Percentiles rank a stretch among this genome's conserved stretches.
Conservation (phyloP, 2,888 invertebrate genomes). For the Labia minor region DNA sequence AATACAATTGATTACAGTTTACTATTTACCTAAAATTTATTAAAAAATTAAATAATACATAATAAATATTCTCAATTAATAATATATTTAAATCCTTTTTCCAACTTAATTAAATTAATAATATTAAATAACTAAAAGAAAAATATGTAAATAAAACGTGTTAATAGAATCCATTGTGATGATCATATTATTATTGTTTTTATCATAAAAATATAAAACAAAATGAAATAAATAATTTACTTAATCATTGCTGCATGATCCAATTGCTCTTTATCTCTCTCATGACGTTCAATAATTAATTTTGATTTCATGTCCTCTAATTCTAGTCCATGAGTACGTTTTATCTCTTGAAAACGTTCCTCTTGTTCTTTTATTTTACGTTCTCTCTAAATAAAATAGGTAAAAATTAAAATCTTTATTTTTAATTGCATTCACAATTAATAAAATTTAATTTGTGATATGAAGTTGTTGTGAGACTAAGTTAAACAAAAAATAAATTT, state of each 20-base stretch:
- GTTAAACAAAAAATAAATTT: conserved; percentile 19
- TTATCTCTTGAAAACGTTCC: conserved; percentile 47
- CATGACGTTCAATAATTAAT: conserved; percentile 64
- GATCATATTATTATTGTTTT: conserved; percentile 8
- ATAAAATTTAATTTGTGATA: conserved; percentile 18
- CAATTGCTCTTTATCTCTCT: conserved; percentile 67
- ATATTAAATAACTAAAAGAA: conserved; percentile 20
- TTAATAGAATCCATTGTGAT: conserved; percentile 18
- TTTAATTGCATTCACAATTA: neutral
- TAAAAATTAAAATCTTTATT: neutral
- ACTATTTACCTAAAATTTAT: too few relatives aligned
- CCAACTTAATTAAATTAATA: conserved; percentile 19
- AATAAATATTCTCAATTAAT: too few relatives aligned
- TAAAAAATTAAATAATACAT: too few relatives aligned
- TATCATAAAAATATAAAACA: too few relatives aligned
- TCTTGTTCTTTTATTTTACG: conserved; percentile 46
- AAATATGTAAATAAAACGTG: conserved; percentile 18
- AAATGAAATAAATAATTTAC: conserved; percentile 34
- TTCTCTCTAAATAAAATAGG: conserved; percentile 43
- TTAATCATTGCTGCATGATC: conserved; percentile 66
- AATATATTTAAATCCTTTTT: too few relatives aligned
- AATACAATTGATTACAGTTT: too few relatives aligned
- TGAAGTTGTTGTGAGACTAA: neutral
- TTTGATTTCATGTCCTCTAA: conserved; percentile 58
- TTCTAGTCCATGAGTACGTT: conserved; percentile 44